Percentiles rank a stretch among this genome's conserved stretches.
phyloP scores from a whole-genome alignment of 1,140 invertebrate species.

The Zaprionus vittiger region DNA sequence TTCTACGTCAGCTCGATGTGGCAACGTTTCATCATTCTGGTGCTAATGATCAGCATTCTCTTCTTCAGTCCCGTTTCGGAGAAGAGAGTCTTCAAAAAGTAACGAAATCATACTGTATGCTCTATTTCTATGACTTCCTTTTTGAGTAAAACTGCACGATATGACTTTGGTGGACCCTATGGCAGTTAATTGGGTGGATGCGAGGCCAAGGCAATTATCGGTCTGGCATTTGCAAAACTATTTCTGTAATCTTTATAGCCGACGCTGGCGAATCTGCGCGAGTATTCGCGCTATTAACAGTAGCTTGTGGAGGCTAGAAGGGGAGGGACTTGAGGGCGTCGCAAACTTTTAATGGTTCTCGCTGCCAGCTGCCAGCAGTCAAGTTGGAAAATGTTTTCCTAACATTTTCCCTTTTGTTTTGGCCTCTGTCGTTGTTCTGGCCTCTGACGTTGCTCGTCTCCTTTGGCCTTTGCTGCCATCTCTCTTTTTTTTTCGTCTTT shows the following conservation, averaged over 20 bases:
- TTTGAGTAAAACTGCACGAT: background rate
- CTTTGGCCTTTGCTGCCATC: constrained; percentile 38
- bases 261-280: background rate
- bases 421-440: constrained; percentile 14
- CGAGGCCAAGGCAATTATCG: constrained; percentile 64
- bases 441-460: constrained; percentile 37
- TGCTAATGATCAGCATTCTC: constrained; percentile 28
- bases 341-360: constrained; percentile 76
- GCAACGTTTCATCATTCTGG: constrained; percentile 13
- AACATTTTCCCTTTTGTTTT: constrained; percentile 60
- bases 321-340: background rate
- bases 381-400: constrained; percentile 61
- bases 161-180: background rate
- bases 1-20: background rate
- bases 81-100: fast-evolving
- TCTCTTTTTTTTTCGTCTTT: constrained; percentile 37
- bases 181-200: constrained; percentile 13
- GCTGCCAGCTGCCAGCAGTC: constrained; percentile 70
- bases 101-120: background rate
- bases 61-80: background rate
- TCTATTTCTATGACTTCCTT: background rate
- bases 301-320: background rate
- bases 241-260: constrained; percentile 75
- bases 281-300: constrained; percentile 2
- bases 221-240: constrained; percentile 68